Percentiles rank a stretch among this genome's conserved stretches.
These are phyloP conservation scores for Pardalotus punctatus DNA, from an alignment of 2,113 vertebrate species.

Conservation along the genomic window DNA sequence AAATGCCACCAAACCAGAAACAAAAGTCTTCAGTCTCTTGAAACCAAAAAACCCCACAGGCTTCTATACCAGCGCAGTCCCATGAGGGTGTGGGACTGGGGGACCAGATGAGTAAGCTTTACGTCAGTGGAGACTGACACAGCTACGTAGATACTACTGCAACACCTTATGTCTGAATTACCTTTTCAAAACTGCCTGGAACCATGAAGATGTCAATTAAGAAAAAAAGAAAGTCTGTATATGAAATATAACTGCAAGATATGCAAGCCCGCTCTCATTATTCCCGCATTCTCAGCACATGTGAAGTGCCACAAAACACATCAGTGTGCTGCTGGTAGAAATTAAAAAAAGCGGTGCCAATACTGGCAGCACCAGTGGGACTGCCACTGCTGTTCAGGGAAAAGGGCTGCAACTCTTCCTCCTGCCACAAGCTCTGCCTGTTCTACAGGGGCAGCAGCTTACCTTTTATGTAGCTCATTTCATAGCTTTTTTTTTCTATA, in stretches of 20 bases:
- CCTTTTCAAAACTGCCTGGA: neutral
- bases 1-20: neutral
- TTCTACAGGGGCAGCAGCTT: neutral
- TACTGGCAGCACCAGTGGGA: neutral
- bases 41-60: neutral
- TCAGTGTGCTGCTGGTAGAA: neutral
- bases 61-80: neutral
- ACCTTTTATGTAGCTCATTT: neutral
- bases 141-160: neutral
- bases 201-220: neutral
- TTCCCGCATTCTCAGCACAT: neutral
- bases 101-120: neutral
- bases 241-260: neutral
- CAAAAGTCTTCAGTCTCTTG: neutral
- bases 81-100: too few species aligned
- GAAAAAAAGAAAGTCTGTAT: neutral
- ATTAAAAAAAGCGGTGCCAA: neutral
- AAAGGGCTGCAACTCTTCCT: neutral
- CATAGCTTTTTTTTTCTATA: neutral
- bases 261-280: neutral
- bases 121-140: neutral
- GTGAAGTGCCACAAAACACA: neutral
- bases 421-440: neutral
- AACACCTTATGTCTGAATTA: neutral
- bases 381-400: neutral